Base-by-base conservation (phyloP, 1,140 invertebrate species). In the Ceratina japonica region DNA sequence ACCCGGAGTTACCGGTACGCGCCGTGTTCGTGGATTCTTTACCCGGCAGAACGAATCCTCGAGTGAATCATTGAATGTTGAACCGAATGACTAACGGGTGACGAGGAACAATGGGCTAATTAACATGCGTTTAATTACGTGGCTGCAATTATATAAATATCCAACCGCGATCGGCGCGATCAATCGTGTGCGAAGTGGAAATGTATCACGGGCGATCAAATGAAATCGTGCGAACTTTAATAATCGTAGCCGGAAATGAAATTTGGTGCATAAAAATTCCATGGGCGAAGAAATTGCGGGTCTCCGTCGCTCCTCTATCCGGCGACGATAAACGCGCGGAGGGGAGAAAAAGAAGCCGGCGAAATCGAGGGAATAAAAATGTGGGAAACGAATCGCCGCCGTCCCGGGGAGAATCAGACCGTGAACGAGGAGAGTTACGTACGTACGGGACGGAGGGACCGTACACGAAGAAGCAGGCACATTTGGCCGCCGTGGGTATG, bases 321-420 rank as follows among this genome's bases (percentile, higher is more conserved):
- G 61, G 31, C 18, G 27, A 74, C 59, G 70, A 79, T 73, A 51
- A 73, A 73, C 61, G 56, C 52, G 16, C 16, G 20, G 51, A 16
- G 16, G 24, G 20, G n/a, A 63, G 51, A 69, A 27, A 54, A 37
- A 63, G 56, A 15, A 31, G 16, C 12, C 24, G 61, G 51, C 37
- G 79, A 65, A 66, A 73, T 62, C 49, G 69, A 24, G 80, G 68
- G 81, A 78, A 72, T 66, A 74, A 81, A 73, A 80, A 82, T 58
- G 79, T 72, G 65, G 79, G 61, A 77, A 71, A 66, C 61, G 82
- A 81, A 75, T 77, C 24, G 72, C 58, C 69, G 76, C 3, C 37
- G 37, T 44, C n/a, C 31, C 54, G 76, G 54, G 63, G 62, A 24
- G 84, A 86, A 85, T 86, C 84, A 83, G 85, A 86, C 80, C 83